Evolutionary conservation across 2,888 invertebrate species (phyloP), one percentile per base, ranked within the genome.

Genomic region (Agrochola lychnidis): DNA sequence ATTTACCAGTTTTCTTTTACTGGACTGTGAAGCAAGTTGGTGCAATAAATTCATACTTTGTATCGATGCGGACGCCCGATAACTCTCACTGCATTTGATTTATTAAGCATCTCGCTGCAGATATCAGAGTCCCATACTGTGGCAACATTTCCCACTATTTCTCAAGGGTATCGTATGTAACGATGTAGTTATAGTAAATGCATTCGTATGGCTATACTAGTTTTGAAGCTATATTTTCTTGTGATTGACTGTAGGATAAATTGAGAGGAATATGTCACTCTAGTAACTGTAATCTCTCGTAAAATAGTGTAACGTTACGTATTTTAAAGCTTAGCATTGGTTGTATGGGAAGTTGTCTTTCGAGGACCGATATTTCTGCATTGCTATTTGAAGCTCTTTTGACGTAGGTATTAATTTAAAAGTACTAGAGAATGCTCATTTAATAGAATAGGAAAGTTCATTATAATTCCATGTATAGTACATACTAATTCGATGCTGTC

Each of bases 101-200:
- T 88, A 87, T 88, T 76, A 77, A 81, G 45, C 79, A 84, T 84
- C 76, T 79, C 78, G 72, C 57, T 84, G 74, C 83, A 86, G 88
- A 87, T 87, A 88, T 81, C 84, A 87, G 79, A 78, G 82, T 80
- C 67, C 79, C 79, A 88, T 81, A 82, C 88, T 81, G 86, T 78
- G 84, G 82, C 67, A 80, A 86, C 84, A 84, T 87, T 83, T 83
- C 84, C 82, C 81, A 76, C 76, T 72, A 87, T 87, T 88, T 87
- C 88, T 87, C 88, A 74, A 85, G 87, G 72, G 88, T 87, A 85
- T 84, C 84, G 78, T 87, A 82, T 83, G 77, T 83, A 86, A 81
- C 75, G 78, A 82, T 83, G 78, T 72, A 80, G 78, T 81, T 83
- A 72, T 73, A 81, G 85, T 75, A 78, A 83, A 79, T 76, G 73